A percentile compares a stretch with the other conserved stretches of the same genome.
Conservation (phyloP, 2,113 vertebrate genomes). For the Eulacestoma nigropectus region DNA sequence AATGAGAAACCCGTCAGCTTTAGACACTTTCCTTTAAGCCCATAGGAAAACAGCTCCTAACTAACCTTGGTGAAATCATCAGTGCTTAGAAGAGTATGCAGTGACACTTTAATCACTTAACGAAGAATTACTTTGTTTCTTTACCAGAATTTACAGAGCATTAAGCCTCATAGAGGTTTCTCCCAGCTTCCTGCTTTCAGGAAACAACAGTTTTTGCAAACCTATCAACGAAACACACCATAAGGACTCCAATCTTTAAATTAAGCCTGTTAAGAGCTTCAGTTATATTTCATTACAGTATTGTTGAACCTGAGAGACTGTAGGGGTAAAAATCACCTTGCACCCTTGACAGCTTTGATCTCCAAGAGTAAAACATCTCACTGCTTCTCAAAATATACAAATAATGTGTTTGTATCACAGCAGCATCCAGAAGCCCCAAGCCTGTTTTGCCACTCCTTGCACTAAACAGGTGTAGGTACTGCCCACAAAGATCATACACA, state of each 20-base stretch:
- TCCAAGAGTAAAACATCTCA: background rate
- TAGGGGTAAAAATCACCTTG: background rate
- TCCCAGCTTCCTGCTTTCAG: background rate
- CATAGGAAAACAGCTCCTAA: background rate
- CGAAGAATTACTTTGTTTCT: background rate
- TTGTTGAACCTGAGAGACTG: background rate
- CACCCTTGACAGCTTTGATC: background rate
- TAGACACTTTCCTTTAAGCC: background rate
- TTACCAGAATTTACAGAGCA: background rate
- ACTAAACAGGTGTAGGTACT: accelerated
- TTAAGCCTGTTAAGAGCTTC: background rate
- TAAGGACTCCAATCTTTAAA: background rate
- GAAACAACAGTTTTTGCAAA: background rate
- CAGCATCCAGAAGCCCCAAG: background rate
- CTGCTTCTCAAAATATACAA: background rate
- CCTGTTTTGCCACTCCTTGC: background rate
- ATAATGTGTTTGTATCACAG: background rate
- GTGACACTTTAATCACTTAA: background rate
- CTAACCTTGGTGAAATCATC: background rate
- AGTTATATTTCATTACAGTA: background rate
- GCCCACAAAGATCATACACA: background rate
- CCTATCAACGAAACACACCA: background rate
- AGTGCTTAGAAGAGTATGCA: background rate
- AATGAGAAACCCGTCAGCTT: background rate
- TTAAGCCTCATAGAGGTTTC: background rate